phyloP scores from a whole-genome alignment of 2,113 vertebrate species.

The Hydrolagus affinis region DNA sequence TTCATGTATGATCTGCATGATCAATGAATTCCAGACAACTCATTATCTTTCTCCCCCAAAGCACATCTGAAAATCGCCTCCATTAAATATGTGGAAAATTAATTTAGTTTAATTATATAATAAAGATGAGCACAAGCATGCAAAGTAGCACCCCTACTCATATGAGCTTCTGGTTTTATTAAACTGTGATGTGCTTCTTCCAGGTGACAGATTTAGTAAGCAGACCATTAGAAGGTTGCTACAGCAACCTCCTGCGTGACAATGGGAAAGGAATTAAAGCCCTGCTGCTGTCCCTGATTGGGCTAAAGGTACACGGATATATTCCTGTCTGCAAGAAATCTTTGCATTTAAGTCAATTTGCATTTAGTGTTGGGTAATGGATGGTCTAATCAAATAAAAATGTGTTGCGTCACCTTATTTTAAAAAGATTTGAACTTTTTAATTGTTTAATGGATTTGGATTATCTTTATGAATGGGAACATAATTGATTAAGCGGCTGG shows the following conservation, averaged over 20 bases:
- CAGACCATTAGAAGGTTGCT: constrained; percentile 77
- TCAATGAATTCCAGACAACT: too few relatives aligned
- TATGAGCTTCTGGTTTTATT: not conserved
- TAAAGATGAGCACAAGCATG: too few relatives aligned
- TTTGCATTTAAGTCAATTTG: not conserved
- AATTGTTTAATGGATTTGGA: not conserved
- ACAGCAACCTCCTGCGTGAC: constrained; percentile 70
- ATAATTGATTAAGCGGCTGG: not conserved
- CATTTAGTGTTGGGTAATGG: not conserved
- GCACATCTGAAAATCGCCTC: too few relatives aligned
- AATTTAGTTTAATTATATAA: too few relatives aligned
- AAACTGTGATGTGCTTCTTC: constrained; percentile 29
- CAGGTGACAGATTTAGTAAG: constrained; percentile 69
- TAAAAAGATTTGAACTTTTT: not conserved
- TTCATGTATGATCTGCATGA: too few relatives aligned
- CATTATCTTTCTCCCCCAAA: too few relatives aligned
- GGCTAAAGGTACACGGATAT: constrained; percentile 67
- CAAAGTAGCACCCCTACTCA: not conserved
- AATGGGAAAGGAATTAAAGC: constrained; percentile 65
- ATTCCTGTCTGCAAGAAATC: not conserved
- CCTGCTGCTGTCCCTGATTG: constrained; percentile 79
- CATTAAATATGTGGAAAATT: too few relatives aligned
- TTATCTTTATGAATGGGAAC: not conserved
- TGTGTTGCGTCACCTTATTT: not conserved
- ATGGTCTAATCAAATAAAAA: not conserved